A percentile compares a stretch with the other conserved stretches of the same genome.
Conservation (phyloP, 2,797 vertebrate genomes). For the Urocyon cinereoargenteus region DNA sequence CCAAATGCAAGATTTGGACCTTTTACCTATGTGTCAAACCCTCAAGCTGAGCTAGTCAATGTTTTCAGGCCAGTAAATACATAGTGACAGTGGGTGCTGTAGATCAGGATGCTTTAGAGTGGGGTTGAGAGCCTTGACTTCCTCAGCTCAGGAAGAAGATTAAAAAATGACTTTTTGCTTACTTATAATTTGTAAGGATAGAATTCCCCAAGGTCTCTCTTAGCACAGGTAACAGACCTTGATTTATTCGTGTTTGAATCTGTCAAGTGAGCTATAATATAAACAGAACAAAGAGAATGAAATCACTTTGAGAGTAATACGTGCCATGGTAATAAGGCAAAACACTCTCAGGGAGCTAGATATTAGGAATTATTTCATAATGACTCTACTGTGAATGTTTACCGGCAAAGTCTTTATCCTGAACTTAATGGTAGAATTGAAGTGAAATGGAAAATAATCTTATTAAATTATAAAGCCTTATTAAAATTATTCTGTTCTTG, state of each 20-base stretch:
- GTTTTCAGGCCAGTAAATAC: background rate
- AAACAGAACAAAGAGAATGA: slow-evolving; percentile 51
- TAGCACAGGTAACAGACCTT: slow-evolving; percentile 20
- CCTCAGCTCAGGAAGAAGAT: background rate
- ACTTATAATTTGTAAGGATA: slow-evolving; percentile 16
- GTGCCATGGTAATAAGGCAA: background rate
- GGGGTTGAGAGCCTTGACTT: background rate
- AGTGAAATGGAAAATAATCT: slow-evolving; percentile 7
- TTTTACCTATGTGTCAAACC: background rate
- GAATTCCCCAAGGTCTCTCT: slow-evolving; percentile 46
- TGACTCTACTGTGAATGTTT: slow-evolving; percentile 25
- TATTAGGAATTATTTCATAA: slow-evolving; percentile 26
- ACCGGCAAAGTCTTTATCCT: background rate
- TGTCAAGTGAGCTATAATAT: background rate
- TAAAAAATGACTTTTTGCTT: slow-evolving; percentile 11
- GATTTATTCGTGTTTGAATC: slow-evolving; percentile 31
- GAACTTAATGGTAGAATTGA: background rate
- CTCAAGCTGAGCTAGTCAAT: background rate
- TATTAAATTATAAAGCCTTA: slow-evolving; percentile 12
- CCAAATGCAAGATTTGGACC: background rate
- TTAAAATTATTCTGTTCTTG: slow-evolving; percentile 28
- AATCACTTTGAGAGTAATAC: background rate
- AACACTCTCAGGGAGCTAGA: background rate
- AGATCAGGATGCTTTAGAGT: background rate
- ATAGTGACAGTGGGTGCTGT: background rate